Evolutionary conservation across 2,888 invertebrate genomes (phyloP).

Genomic region (Trichogramma evanescens): DNA sequence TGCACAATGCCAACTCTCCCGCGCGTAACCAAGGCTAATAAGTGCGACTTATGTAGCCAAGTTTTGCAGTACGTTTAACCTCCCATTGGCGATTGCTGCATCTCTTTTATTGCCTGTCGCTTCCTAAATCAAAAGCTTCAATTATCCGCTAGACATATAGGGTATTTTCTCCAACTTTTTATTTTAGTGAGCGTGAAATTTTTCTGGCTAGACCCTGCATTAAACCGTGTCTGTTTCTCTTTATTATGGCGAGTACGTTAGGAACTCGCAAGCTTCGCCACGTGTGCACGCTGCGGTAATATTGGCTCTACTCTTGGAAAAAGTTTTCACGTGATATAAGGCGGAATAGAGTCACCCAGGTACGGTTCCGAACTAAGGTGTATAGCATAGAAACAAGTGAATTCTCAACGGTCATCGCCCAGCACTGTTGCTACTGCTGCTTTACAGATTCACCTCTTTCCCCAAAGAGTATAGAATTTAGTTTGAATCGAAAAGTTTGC

Average conservation of each 20-base stretch:
- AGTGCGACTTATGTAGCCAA: too few species aligned
- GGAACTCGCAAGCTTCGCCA: neutral
- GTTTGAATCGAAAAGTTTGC: too few species aligned
- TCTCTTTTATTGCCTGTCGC: too few species aligned
- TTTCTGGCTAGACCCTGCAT: conserved; percentile 9
- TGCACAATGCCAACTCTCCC: too few species aligned
- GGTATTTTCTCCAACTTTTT: too few species aligned
- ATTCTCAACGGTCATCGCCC: neutral
- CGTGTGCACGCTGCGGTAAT: conserved; percentile 6
- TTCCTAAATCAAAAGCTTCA: too few species aligned
- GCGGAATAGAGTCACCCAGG: conserved; percentile 21
- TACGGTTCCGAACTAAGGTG: neutral
- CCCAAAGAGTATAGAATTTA: neutral
- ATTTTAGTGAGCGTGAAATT: too few species aligned
- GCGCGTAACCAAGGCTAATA: too few species aligned
- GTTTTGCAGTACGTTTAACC: too few species aligned
- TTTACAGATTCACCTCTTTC: neutral
- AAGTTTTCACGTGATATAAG: conserved; percentile 31
- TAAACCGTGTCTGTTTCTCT: conserved; percentile 9
- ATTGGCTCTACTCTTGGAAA: conserved; percentile 25
- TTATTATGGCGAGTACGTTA: neutral
- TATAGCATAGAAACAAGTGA: neutral
- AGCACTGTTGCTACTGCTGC: neutral
- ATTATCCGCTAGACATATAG: too few species aligned
- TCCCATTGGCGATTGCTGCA: too few species aligned